Base-by-base conservation (phyloP, 2,113 vertebrate genomes). In the Castor canadensis region DNA sequence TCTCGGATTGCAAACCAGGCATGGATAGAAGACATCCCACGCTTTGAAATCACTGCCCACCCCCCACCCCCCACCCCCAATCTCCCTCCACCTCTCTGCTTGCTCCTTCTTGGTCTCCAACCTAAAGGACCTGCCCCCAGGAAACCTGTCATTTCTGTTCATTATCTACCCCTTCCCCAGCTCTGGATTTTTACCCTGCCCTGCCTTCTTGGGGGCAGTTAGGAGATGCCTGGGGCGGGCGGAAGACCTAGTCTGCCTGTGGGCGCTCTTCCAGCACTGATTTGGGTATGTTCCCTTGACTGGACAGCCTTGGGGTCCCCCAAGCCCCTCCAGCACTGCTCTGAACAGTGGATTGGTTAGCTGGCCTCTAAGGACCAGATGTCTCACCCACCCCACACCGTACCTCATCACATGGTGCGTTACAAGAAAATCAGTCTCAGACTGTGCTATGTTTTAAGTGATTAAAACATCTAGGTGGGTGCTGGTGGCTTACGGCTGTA, bases 121-220 rank as follows among this genome's bases (percentile, higher is more conserved):
- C 76, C 81, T 43, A 22, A 32, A 35, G 67, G 45, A 9, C 10
- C n/a, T n/a, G 10, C 5, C 9, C 56, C 38, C 24, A 54, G 66
- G 43, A 93, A 60, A 54, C 9, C 3, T 0, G 7, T 45, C 49
- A 47, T 19, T 13, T 73, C 38, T 17, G 1, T 38, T 56, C n/a
- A 26, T 17, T 28, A 10, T n/a, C 54, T 8, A 22, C 20, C 6
- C 47, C 3, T 3, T 2, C 30, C 40, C 12, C 58, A 0, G 56
- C 45, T 28, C 22, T 16, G 2, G 28, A 17, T 19, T n/a, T 16
- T 32, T 32, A 6, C 20, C 7, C 22, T 62, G 12, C 58, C 32
- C 47, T 9, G 2, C 9, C 30, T 71, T 19, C 40, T 52, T 0
- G 2, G 20, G 45, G 26, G 17, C 4, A 19, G 4, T 56, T 71